These are phyloP conservation scores for Pseudococcus longispinus DNA, from an alignment of 2,888 invertebrate species.

Conservation along the genomic window DNA sequence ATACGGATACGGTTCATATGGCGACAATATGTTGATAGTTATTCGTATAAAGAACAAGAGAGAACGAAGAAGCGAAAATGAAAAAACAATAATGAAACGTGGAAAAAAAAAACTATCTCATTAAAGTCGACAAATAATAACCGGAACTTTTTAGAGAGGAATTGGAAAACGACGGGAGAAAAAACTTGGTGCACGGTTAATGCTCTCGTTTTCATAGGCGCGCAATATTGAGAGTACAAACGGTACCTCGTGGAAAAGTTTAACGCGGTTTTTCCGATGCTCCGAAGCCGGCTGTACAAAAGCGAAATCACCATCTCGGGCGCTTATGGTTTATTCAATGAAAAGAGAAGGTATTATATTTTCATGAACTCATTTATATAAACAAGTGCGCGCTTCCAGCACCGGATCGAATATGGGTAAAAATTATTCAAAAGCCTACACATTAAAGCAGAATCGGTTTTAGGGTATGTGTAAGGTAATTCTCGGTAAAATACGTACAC, in stretches of 20 bases:
- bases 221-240: not conserved
- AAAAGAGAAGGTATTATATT: not conserved
- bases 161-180: not conserved
- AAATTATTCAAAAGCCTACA: not conserved
- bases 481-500: not conserved
- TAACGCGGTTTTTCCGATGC: not conserved
- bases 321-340: not conserved
- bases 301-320: not conserved
- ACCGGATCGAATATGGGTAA: not conserved
- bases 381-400: not conserved
- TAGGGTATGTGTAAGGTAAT: not conserved
- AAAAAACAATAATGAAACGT: not conserved
- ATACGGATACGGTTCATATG: too few relatives aligned
- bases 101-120: not conserved
- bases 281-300: not conserved
- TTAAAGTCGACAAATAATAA: not conserved
- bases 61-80: too few relatives aligned
- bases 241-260: not conserved
- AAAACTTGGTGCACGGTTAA: not conserved
- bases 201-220: not conserved
- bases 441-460: not conserved
- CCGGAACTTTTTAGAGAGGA: not conserved
- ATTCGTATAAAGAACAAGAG: too few relatives aligned
- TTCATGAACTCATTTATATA: conserved; percentile 11
- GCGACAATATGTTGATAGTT: too few relatives aligned